Base-by-base conservation (phyloP, 2,888 invertebrate genomes). In the Hyposoter dolosus region DNA sequence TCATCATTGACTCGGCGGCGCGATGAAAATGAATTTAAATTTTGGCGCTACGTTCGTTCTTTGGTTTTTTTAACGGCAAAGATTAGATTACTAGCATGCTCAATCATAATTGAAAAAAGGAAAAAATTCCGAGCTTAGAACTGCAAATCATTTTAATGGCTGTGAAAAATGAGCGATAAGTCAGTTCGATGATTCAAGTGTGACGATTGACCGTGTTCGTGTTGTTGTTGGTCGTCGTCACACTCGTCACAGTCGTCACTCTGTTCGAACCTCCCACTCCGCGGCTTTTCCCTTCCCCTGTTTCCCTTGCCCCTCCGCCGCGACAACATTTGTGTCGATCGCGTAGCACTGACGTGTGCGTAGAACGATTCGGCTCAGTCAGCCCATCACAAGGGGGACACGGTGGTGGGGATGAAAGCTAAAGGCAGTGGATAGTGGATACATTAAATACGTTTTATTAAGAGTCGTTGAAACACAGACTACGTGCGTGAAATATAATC, bases 291-390 rank as follows among this genome's bases (percentile, higher is more conserved):
- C 32, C 65, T 19, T 12, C 47, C 23, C 35, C 68, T 32, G 5
- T 5, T 17, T 12, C 15, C 53, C 43, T 12, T 12, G 6, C 43
- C 32, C 56, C 45, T 17, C 19, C 53, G 7, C 6, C 53, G n/a
- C 50, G 32, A 10, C 19, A 35, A 28, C 23, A 66, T 56, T 66
- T 53, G 40, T 40, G 63, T 74, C 72, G 72, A 72, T 72, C 80
- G 65, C 40, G 50, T n/a, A 68, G 74, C 75, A 82, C 74, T 82
- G 81, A 82, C 81, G 81, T 82, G 81, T 82, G 82, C 82, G 75
- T 83, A 88, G 82, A 50, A 28, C 79, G 66, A 47, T 47, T 60
- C 60, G 47, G 69, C 23, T 28, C 15, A 78, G 84, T 78, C 40
- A 65, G 71, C 19, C 69, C 43, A 40, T 56, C 28, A 50, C 60